Evolutionary conservation across 2,797 vertebrate species (phyloP).

Genomic region (Dicrostonyx torquatus): DNA sequence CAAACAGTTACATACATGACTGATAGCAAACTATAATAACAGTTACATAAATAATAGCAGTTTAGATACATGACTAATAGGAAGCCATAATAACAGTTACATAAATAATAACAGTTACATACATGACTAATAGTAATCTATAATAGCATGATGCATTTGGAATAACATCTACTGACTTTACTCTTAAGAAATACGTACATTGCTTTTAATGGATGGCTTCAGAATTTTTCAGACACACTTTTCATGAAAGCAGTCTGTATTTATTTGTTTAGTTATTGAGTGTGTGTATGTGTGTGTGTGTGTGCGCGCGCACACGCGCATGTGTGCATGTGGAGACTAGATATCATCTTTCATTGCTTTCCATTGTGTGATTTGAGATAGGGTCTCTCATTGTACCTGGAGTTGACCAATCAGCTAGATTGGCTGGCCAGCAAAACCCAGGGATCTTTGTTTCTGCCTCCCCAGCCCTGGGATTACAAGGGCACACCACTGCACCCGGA

Average conservation of each 20-base stretch:
- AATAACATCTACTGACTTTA: conserved; percentile 23
- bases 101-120: not conserved
- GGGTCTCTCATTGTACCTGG: not conserved
- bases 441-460: not conserved
- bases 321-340: no score
- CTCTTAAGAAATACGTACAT: not conserved
- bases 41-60: not conserved
- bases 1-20: not conserved
- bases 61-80: not conserved
- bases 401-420: no score
- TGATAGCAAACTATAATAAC: not conserved
- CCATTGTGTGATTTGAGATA: not conserved
- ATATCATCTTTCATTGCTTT: not conserved
- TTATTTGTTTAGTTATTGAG: not conserved
- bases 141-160: not conserved
- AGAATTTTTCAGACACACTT: not conserved
- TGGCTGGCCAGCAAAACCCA: not conserved
- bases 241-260: not conserved
- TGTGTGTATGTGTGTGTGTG: not conserved
- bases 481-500: not conserved
- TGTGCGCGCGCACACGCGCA: no score
- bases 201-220: conserved; percentile 40
- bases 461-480: not conserved
- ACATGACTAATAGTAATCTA: conserved; percentile 21
- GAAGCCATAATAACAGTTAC: not conserved